phyloP scores from a whole-genome alignment of 64 coral and sea anemone genomes.

The Acropora yongei region DNA sequence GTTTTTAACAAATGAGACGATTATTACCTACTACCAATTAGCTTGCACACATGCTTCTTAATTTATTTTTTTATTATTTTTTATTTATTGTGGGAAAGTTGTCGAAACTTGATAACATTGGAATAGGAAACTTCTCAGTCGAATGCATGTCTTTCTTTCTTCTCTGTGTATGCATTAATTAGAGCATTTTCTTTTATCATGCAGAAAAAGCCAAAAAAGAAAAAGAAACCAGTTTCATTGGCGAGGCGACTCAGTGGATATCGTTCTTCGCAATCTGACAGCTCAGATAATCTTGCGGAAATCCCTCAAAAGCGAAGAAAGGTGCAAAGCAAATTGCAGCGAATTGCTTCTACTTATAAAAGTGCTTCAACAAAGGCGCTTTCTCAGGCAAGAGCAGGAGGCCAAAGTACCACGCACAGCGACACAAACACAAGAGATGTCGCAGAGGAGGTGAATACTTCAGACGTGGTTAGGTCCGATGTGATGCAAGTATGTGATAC shows the following conservation, averaged over 20 bases:
- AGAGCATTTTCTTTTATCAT: not conserved
- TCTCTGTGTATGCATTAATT: not conserved
- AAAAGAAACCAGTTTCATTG: constrained; percentile 3
- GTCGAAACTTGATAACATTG: too few species aligned
- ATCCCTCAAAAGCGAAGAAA: not conserved
- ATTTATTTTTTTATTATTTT: too few species aligned
- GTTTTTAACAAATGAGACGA: too few species aligned
- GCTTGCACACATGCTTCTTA: too few species aligned
- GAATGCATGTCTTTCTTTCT: not conserved
- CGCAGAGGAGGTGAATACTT: not conserved
- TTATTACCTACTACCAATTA: too few species aligned
- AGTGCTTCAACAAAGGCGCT: not conserved
- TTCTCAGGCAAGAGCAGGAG: not conserved
- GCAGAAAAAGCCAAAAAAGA: constrained; percentile 23
- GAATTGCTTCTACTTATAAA: not conserved
- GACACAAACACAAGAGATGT: not conserved
- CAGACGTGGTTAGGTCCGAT: not conserved
- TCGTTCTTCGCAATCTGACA: constrained; percentile 36
- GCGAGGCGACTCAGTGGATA: constrained; percentile 35
- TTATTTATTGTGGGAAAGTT: too few species aligned
- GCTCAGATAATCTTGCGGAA: constrained; percentile 18
- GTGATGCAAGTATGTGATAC: not conserved
- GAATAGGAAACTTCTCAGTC: too few species aligned
- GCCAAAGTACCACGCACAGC: not conserved
- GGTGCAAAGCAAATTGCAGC: not conserved